Conservation (phyloP, 2,113 vertebrate genomes). For the Rhinoderma darwinii region DNA sequence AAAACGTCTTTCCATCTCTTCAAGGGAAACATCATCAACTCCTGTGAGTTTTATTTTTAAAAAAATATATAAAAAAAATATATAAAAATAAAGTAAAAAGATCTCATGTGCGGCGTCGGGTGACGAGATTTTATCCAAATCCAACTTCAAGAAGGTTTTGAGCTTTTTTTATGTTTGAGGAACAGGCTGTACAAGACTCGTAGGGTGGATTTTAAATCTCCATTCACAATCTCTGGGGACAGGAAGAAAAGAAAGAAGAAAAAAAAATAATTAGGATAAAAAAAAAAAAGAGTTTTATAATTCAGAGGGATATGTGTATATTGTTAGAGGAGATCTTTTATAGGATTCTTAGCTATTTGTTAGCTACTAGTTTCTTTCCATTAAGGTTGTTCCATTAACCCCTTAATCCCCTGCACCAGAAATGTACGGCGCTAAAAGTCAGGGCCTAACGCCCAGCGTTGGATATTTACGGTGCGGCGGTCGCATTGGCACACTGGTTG, state of each 20-base stretch:
- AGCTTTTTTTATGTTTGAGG: conserved; percentile 76
- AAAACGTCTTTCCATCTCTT: not conserved
- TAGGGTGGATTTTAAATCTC: conserved; percentile 77
- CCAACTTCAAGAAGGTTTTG: conserved; percentile 8
- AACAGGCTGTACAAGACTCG: conserved; percentile 85
- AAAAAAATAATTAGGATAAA: not conserved
- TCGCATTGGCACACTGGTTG: no score
- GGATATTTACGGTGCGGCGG: no score
- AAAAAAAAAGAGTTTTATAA: not conserved
- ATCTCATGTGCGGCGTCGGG: not conserved
- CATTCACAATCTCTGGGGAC: conserved; percentile 83
- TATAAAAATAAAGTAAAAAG: not conserved
- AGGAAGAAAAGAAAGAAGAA: conserved; percentile 53
- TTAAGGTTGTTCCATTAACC: not conserved
- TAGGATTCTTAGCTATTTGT: not conserved
- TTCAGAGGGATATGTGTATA: conserved; percentile 39
- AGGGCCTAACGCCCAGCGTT: no score
- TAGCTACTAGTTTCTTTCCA: not conserved
- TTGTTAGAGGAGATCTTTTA: conserved; percentile 43
- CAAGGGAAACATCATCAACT: not conserved
- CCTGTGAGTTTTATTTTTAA: not conserved
- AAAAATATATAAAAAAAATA: not conserved
- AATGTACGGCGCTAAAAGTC: no score
- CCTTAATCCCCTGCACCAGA: not conserved
- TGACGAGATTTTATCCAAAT: not conserved